These are phyloP conservation scores for Nerophis ophidion DNA, from an alignment of 2,113 vertebrate genomes.

Conservation along the genomic window DNA sequence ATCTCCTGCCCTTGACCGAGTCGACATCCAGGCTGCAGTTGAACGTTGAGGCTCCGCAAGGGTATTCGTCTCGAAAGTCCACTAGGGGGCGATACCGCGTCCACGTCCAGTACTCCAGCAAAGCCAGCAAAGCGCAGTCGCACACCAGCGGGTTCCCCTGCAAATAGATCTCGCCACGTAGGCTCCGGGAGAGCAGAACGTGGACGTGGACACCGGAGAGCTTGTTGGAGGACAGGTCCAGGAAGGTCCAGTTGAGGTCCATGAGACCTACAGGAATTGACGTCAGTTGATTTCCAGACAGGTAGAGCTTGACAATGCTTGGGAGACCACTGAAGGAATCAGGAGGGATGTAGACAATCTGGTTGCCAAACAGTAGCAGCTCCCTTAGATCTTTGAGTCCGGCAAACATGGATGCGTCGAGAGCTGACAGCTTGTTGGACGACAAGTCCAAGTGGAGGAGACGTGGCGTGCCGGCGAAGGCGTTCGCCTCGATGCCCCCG, in stretches of 20 bases:
- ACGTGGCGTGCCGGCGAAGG: constrained; percentile 67
- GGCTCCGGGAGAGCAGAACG: constrained; percentile 68
- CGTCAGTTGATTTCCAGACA: constrained; percentile 72
- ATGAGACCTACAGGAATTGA: constrained; percentile 73
- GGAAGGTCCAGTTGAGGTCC: constrained; percentile 69
- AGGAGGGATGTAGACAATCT: constrained; percentile 63
- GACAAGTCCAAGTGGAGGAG: constrained; percentile 80
- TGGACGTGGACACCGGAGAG: constrained; percentile 71
- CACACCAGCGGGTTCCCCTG: constrained; percentile 81
- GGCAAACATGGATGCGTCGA: constrained; percentile 70
- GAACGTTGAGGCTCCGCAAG: constrained; percentile 47
- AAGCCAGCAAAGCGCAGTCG: constrained; percentile 71
- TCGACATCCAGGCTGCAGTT: constrained; percentile 64
- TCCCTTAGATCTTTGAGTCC: constrained; percentile 72
- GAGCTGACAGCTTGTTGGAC: constrained; percentile 70
- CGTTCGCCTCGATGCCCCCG: constrained; percentile 60
- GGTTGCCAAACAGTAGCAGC: constrained; percentile 80
- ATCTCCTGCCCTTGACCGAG: constrained; percentile 59
- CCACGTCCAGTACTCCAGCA: constrained; percentile 79
- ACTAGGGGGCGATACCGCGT: constrained; percentile 74
- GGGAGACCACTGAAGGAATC: constrained; percentile 69
- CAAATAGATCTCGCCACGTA: constrained; percentile 74
- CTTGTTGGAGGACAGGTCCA: constrained; percentile 79
- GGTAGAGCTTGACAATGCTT: constrained; percentile 75
- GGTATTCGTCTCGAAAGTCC: constrained; percentile 75